These are phyloP conservation scores for Nemopilema nomurai DNA, from an alignment of 30 jellyfish, hydroid and myxozoan species.

Conservation along the genomic window DNA sequence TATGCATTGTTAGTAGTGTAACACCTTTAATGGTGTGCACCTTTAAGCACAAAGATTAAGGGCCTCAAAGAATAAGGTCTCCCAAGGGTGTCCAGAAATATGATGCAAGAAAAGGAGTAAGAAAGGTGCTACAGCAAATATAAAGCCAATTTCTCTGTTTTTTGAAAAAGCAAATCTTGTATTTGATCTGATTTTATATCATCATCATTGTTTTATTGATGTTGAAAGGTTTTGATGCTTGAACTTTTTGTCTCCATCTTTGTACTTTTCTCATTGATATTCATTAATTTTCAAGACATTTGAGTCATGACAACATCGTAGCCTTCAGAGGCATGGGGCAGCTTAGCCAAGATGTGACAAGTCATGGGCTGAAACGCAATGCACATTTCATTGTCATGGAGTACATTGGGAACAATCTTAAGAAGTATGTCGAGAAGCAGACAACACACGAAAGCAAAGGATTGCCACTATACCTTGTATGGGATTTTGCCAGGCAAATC, in stretches of 20 bases:
- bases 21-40: too few relatives aligned
- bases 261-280: neutral
- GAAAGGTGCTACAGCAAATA: too few relatives aligned
- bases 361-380: slow-evolving; percentile 26
- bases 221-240: too few relatives aligned
- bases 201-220: too few relatives aligned
- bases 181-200: too few relatives aligned
- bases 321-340: slow-evolving; percentile 87
- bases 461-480: slow-evolving; percentile 59
- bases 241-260: neutral
- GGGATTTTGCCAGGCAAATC: slow-evolving; percentile 85
- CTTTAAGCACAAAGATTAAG: too few relatives aligned
- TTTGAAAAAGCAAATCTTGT: too few relatives aligned
- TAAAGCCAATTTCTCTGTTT: too few relatives aligned
- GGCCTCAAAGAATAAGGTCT: too few relatives aligned
- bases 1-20: too few relatives aligned
- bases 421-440: slow-evolving; percentile 64
- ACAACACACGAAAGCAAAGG: slow-evolving; percentile 83
- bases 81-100: too few relatives aligned
- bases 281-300: slow-evolving; percentile 39
- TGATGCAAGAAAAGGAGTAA: too few relatives aligned
- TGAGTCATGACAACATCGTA: slow-evolving; percentile 80
- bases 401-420: slow-evolving; percentile 53
- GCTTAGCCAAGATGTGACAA: slow-evolving; percentile 27
- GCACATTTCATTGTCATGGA: slow-evolving; percentile 82